Evolutionary conservation across 1,140 invertebrate species (phyloP), one percentile per base, ranked within the genome.

Genomic region (Rhyzopertha dominica): DNA sequence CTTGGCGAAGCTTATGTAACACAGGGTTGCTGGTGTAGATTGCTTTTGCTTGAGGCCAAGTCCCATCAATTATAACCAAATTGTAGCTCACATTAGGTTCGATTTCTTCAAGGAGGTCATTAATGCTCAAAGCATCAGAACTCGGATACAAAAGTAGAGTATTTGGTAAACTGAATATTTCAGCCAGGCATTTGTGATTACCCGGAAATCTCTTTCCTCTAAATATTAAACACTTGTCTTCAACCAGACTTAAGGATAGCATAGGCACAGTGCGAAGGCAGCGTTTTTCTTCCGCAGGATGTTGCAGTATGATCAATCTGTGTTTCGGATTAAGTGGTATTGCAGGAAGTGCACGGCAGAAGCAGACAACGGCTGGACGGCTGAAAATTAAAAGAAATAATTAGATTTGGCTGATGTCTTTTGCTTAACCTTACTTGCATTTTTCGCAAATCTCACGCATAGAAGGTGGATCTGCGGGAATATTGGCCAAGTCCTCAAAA

Each of bases 1-100:
- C 84, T 59, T 86, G 81, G 51, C 72, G 76, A 29, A 88, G 61
- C 32, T 67, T 69, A 56, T 80, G 79, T 26, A 89, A 63, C 20
- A 75, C 67, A n/a, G 79, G 74, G 65, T 81, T 85, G 29, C 81
- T 78, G 25, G 84, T 77, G 68, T 84, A 88, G 43, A 89, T 88
- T 10, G 82, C 82, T 71, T 90, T 92, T 8, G 92, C 90, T 74
- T 96, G 91, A 12, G 87, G 82, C 91, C 91, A 96, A 22, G 91
- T 96, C 19, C 91, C 91, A 78, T 96, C 91, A 50, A 96, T 78
- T 35, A 96, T 67, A 28, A 96, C 72, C 25, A 95, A 70, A 68
- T 90, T 94, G 58, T 88, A 91, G 31, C 22, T 39, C 9, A 24
- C 29, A 3, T 31, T 30, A 17, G 26, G 16, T 17, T 38, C 20